Conservation (phyloP, 2,113 vertebrate genomes). For the Poeciliopsis retropinna region DNA sequence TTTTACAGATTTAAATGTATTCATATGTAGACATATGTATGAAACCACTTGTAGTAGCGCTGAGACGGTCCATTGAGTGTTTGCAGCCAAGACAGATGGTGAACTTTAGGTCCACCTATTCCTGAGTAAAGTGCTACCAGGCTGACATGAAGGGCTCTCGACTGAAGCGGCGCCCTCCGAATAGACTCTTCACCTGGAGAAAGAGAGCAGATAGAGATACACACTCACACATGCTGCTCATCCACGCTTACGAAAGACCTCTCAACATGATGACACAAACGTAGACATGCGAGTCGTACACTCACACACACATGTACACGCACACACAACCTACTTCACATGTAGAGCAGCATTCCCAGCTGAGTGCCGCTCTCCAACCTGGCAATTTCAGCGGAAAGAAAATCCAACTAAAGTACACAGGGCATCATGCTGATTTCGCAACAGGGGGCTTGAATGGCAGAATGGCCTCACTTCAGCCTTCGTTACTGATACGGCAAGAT, state of each 20-base stretch:
- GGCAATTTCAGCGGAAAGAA: constrained; percentile 69
- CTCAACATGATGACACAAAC: constrained; percentile 39
- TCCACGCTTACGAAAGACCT: constrained; percentile 38
- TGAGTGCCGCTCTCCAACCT: constrained; percentile 72
- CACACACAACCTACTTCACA: constrained; percentile 68
- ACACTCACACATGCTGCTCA: constrained; percentile 22
- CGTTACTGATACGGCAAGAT: constrained; percentile 62
- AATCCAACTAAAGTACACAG: constrained; percentile 73
- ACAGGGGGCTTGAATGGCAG: constrained; percentile 58
- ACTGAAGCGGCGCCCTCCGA: constrained; percentile 67
- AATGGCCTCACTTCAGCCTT: constrained; percentile 63
- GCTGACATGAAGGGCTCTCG: constrained; percentile 63
- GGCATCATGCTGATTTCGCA: constrained; percentile 64
- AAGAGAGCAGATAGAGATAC: constrained; percentile 52
- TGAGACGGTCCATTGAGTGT: constrained; percentile 53
- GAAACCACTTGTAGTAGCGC: constrained; percentile 42
- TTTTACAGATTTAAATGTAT: not conserved
- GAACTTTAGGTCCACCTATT: constrained; percentile 49
- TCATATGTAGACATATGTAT: not conserved
- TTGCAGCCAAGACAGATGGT: constrained; percentile 49
- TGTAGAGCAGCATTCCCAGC: constrained; percentile 72
- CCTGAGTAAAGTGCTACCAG: constrained; percentile 58
- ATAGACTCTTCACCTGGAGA: constrained; percentile 72
- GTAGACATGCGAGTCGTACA: constrained; percentile 39
- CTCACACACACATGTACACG: constrained; percentile 36